Evolutionary conservation across 2,888 invertebrate species (phyloP).

Genomic region (Blastobasis adustella): DNA sequence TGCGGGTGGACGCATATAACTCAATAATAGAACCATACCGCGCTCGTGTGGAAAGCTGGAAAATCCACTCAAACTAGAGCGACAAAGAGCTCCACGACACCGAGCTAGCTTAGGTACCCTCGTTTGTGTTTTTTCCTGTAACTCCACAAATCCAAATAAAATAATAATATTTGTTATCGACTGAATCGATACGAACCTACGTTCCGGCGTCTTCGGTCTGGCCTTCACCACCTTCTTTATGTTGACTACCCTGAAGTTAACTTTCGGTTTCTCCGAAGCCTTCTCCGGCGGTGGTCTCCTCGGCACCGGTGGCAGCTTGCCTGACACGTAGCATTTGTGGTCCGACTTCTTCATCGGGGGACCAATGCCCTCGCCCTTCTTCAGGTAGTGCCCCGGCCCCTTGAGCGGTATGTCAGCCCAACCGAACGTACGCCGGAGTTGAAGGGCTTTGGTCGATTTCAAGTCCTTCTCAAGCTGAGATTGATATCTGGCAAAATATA

Average conservation of each 20-base stretch:
- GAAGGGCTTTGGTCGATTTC: conserved; percentile 53
- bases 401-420: conserved; percentile 76
- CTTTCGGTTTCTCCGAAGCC: conserved; percentile 39
- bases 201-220: conserved; percentile 44
- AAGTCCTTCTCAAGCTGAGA: conserved; percentile 67
- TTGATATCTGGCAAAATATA: conserved; percentile 48
- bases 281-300: conserved; percentile 46
- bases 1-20: too few relatives aligned
- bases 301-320: conserved; percentile 64
- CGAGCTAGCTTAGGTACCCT: too few relatives aligned
- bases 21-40: too few relatives aligned
- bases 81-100: too few relatives aligned
- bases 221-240: conserved; percentile 72
- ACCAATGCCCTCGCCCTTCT: conserved; percentile 73
- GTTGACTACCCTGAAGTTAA: conserved; percentile 77
- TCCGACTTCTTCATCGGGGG: conserved; percentile 53
- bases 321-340: conserved; percentile 49
- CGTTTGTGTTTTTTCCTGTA: too few relatives aligned
- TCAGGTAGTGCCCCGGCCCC: conserved; percentile 76
- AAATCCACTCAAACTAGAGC: too few relatives aligned
- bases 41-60: too few relatives aligned
- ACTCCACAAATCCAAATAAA: too few relatives aligned
- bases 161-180: too few relatives aligned
- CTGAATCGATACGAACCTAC: too few relatives aligned
- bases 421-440: conserved; percentile 78